These are phyloP conservation scores for Pollenia angustigena DNA, from an alignment of 2,888 invertebrate species.

Conservation along the genomic window DNA sequence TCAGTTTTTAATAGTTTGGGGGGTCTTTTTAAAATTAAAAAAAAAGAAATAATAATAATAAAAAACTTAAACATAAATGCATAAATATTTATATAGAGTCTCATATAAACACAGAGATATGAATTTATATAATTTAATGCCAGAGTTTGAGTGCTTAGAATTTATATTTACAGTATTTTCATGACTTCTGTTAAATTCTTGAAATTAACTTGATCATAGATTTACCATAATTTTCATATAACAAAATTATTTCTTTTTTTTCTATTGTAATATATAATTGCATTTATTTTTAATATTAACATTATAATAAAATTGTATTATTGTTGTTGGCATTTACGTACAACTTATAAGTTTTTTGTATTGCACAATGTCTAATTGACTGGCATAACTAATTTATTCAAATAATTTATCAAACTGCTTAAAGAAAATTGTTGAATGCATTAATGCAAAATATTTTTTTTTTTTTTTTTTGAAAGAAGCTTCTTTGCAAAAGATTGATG, in stretches of 20 bases:
- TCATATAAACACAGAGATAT: not conserved
- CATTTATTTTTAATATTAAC: conserved; percentile 47
- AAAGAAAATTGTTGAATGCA: conserved; percentile 43
- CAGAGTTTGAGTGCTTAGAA: not conserved
- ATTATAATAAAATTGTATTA: conserved; percentile 1
- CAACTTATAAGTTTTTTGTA: conserved; percentile 20
- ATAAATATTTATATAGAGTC: conserved; percentile 56
- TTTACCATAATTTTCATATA: conserved; percentile 32
- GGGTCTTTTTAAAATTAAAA: conserved; percentile 66
- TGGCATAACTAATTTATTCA: conserved; percentile 71
- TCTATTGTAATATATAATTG: conserved; percentile 2
- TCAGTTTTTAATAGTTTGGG: conserved; percentile 67
- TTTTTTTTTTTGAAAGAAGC: conserved; percentile 35
- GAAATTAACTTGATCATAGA: conserved; percentile 49
- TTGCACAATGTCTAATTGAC: conserved; percentile 60
- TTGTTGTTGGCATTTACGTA: conserved; percentile 13
- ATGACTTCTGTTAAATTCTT: conserved; percentile 62
- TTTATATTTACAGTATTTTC: conserved; percentile 9
- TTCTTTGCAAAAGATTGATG: conserved; percentile 59
- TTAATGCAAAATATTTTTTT: conserved; percentile 13
- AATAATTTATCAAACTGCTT: conserved; percentile 70
- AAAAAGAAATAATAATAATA: conserved; percentile 10
- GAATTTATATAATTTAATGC: not conserved
- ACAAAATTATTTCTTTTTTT: conserved; percentile 33
- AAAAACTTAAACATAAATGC: conserved; percentile 53